Evolutionary conservation across 1,140 invertebrate genomes (phyloP).

Genomic region (Drosophila serrata): DNA sequence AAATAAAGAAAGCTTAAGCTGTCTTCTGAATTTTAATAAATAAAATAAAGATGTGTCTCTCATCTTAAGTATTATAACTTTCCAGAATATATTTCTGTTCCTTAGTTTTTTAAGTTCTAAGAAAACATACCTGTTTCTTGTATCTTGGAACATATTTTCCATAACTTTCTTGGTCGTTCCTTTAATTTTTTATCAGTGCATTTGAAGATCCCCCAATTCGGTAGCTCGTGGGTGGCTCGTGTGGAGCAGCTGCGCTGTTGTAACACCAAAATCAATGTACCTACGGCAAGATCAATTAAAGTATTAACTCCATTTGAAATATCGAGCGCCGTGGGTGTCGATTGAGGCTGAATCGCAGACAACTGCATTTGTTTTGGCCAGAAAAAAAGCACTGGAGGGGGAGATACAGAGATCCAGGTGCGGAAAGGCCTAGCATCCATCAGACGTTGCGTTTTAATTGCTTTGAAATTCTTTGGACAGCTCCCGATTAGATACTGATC

Average conservation of each 20-base stretch:
- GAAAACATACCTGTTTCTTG: too few species aligned
- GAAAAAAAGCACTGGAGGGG: conserved; percentile 14
- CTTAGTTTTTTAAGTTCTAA: too few species aligned
- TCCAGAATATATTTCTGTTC: too few species aligned
- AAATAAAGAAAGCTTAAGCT: not conserved
- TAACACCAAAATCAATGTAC: conserved; percentile 60
- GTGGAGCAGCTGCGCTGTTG: conserved; percentile 47
- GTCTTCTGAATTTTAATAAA: not conserved
- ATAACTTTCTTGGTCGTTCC: not conserved
- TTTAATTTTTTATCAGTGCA: conserved; percentile 1
- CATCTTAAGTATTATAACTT: not conserved
- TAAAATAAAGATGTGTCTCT: not conserved
- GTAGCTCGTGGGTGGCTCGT: conserved; percentile 58
- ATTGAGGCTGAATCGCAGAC: conserved; percentile 35
- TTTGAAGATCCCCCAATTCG: not conserved
- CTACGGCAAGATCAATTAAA: conserved; percentile 63
- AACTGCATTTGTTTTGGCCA: conserved; percentile 25
- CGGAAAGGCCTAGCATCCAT: conserved; percentile 59
- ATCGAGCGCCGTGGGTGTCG: conserved; percentile 48
- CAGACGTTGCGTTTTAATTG: conserved; percentile 68
- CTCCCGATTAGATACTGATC: conserved; percentile 62
- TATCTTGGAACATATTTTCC: not conserved
- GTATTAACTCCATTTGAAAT: conserved; percentile 60
- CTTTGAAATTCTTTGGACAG: conserved; percentile 66
- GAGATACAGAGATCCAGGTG: conserved; percentile 25